These are phyloP conservation scores for Podiceps cristatus DNA, from an alignment of 2,113 vertebrate genomes.

Conservation along the genomic window DNA sequence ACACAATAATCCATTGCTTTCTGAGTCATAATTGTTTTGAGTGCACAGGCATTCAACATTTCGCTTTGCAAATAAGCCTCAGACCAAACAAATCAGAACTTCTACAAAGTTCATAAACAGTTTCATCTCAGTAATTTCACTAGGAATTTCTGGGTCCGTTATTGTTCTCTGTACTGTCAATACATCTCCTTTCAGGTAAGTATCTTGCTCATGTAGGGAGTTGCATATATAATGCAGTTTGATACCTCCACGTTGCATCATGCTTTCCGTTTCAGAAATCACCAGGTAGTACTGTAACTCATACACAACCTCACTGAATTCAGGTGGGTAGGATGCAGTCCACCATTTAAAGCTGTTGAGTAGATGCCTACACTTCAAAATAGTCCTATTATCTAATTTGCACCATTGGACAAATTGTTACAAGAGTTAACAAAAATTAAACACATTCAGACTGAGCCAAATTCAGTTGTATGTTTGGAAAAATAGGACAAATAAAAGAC, in stretches of 20 bases:
- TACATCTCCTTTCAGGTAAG: neutral
- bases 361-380: neutral
- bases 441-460: neutral
- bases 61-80: neutral
- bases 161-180: neutral
- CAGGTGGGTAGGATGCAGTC: neutral
- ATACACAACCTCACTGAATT: neutral
- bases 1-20: neutral
- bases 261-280: neutral
- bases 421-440: neutral
- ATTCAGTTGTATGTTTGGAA: neutral
- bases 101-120: neutral
- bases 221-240: neutral
- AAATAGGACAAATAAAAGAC: neutral
- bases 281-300: fast-evolving
- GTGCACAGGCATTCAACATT: neutral
- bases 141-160: neutral
- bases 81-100: neutral
- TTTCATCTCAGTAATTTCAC: neutral
- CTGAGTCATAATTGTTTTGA: neutral
- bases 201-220: neutral
- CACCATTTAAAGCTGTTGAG: neutral
- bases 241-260: neutral
- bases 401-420: neutral
- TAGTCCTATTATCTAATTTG: neutral